These are phyloP conservation scores for Thermophis baileyi DNA, from an alignment of 2,113 vertebrate species.

Conservation along the genomic window DNA sequence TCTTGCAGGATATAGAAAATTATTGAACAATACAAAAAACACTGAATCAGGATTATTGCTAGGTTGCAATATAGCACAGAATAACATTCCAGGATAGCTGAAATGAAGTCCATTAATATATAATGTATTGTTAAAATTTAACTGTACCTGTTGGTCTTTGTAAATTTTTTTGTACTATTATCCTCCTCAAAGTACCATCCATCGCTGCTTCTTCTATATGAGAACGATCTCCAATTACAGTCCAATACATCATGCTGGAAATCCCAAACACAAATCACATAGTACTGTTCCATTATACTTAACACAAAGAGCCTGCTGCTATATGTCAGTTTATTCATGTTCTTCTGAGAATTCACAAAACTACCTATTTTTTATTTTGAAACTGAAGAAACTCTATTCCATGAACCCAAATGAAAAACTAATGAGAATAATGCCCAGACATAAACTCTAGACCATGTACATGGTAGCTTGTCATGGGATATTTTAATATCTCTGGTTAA, in stretches of 20 bases:
- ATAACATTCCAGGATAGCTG: not conserved
- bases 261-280: not conserved
- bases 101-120: slow-evolving; percentile 32
- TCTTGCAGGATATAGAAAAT: not conserved
- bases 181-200: slow-evolving; percentile 91
- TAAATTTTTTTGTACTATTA: slow-evolving; percentile 90
- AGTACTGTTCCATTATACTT: not conserved
- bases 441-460: not conserved
- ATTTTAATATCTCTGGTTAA: not conserved
- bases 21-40: not conserved
- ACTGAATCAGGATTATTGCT: not conserved
- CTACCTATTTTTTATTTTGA: not conserved
- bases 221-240: slow-evolving; percentile 91
- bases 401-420: not conserved
- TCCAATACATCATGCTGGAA: slow-evolving; percentile 98
- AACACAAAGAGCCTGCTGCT: not conserved
- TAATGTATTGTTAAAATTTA: not conserved
- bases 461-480: not conserved
- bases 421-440: not conserved
- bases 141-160: slow-evolving; percentile 89
- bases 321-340: not conserved
- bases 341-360: not conserved
- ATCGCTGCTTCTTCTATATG: slow-evolving; percentile 96
- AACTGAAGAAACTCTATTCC: not conserved
- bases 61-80: not conserved